phyloP scores from a whole-genome alignment of 2,888 invertebrate genomes.

The Polydesmus complanatus region DNA sequence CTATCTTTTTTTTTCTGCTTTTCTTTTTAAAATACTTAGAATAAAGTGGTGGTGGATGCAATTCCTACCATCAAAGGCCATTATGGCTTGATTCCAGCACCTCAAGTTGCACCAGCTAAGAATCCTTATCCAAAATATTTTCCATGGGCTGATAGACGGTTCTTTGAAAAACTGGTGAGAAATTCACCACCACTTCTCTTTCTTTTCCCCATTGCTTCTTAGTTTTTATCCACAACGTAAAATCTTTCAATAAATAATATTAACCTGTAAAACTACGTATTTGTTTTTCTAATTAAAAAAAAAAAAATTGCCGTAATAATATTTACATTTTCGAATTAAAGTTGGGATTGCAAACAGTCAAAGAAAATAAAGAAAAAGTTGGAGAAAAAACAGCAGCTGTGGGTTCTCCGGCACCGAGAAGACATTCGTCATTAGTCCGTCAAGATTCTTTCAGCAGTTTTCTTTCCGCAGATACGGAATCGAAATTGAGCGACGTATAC shows the following conservation, averaged over 20 bases:
- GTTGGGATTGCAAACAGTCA: too few relatives aligned
- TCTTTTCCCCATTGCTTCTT: neutral
- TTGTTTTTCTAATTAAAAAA: too few relatives aligned
- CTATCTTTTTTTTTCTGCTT: neutral
- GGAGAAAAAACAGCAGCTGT: neutral
- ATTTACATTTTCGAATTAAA: too few relatives aligned
- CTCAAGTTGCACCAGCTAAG: neutral
- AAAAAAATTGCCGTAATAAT: too few relatives aligned
- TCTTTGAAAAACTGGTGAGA: slow-evolving; percentile 13
- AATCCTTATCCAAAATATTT: slow-evolving; percentile 8
- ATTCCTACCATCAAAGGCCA: slow-evolving; percentile 13
- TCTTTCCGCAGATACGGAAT: neutral
- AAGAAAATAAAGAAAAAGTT: too few relatives aligned
- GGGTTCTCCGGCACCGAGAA: neutral
- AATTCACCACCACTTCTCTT: neutral
- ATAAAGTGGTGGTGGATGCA: slow-evolving; percentile 14
- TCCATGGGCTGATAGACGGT: slow-evolving; percentile 12
- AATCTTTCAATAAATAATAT: too few relatives aligned
- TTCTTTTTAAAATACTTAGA: slow-evolving; percentile 7
- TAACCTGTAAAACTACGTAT: too few relatives aligned
- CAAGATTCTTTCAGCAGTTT: neutral
- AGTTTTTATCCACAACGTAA: neutral
- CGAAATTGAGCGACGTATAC: slow-evolving; percentile 28
- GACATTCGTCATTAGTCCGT: neutral
- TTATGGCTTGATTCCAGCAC: slow-evolving; percentile 10